Base-by-base conservation (phyloP, 2,888 invertebrate genomes). In the Andrena bucephala region DNA sequence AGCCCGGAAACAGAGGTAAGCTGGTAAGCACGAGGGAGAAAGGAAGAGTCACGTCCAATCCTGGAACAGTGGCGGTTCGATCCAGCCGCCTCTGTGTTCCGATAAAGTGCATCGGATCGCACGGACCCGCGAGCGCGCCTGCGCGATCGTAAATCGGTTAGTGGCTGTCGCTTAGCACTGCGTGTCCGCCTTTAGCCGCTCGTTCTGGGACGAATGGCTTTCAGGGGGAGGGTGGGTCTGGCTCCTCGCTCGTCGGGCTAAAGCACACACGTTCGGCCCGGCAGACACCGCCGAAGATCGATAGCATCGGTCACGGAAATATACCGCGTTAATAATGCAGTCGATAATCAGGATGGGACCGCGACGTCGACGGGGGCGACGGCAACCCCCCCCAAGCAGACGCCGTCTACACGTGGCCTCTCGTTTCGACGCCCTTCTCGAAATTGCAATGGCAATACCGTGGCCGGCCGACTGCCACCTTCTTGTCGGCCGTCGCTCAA, bases 221-320 rank as follows among this genome's bases (percentile, higher is more conserved):
- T 87, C 86, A 87, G 87, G 89, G 85, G 85, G 16, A 5, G 42
- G 42, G 42, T 42, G 42, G 42, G 81, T 29, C 81, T 72, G 70
- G 74, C 76, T 83, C 42, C 42, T 71, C 60, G 66, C 76, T 68
- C 36, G 60, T 62, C 72, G 67, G 54, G 77, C 66, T 68, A 79
- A 83, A 75, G 75, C 71, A 59, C 74, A 75, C 71, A 76, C 70
- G 60, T 81, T 73, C 42, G 74, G 68, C 81, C 81, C 74, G 83
- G 82, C 81, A 84, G 88, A 85, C 85, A 85, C 85, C 81, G 72
- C 65, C 52, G 27, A 80, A 89, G 91, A 91, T 91, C 91, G 90
- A 91, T 91, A 89, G 72, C 87, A 88, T 85, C 89, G 85, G 81
- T 87, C 83, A 85, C 88, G 88, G 90, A 91, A 90, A 90, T 91